These are phyloP conservation scores for Camptogramma bilineatum DNA, from an alignment of 2,888 invertebrate genomes.

Conservation along the genomic window DNA sequence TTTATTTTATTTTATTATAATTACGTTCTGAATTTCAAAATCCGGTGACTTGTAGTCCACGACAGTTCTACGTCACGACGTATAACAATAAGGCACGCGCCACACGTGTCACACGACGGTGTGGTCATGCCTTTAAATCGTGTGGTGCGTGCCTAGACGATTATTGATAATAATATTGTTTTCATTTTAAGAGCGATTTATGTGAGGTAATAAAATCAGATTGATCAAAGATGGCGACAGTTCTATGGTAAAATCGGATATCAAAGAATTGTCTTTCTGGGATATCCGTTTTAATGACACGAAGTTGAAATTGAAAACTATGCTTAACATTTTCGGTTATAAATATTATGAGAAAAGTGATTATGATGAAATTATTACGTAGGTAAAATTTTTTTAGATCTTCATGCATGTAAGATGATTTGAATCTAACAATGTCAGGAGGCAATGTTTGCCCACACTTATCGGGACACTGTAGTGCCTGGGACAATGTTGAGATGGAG, in stretches of 20 bases:
- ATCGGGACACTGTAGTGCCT: too few relatives aligned
- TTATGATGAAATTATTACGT: too few relatives aligned
- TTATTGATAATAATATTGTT: slow-evolving; percentile 46
- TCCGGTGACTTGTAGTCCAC: slow-evolving; percentile 22
- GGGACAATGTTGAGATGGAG: too few relatives aligned
- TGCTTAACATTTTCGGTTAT: too few relatives aligned
- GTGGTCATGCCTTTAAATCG: slow-evolving; percentile 68
- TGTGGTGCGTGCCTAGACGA: slow-evolving; percentile 60
- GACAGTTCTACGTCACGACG: slow-evolving; percentile 32
- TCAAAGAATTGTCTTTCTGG: background rate
- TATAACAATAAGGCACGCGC: slow-evolving; percentile 66
- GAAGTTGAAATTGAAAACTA: background rate
- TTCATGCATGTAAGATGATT: too few relatives aligned
- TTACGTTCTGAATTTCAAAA: too few relatives aligned
- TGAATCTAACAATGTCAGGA: too few relatives aligned
- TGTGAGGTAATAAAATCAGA: slow-evolving; percentile 19
- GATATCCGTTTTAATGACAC: background rate
- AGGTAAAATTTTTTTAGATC: too few relatives aligned
- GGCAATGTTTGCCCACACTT: too few relatives aligned
- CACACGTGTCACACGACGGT: slow-evolving; percentile 64
- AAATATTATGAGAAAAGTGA: too few relatives aligned
- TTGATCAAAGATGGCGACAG: slow-evolving; percentile 19
- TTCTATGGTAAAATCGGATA: slow-evolving; percentile 1
- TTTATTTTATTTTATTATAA: too few relatives aligned
- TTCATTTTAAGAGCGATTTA: slow-evolving; percentile 22